Evolutionary conservation across 2,797 vertebrate genomes (phyloP).

Genomic region (Epinephelus malabaricus): DNA sequence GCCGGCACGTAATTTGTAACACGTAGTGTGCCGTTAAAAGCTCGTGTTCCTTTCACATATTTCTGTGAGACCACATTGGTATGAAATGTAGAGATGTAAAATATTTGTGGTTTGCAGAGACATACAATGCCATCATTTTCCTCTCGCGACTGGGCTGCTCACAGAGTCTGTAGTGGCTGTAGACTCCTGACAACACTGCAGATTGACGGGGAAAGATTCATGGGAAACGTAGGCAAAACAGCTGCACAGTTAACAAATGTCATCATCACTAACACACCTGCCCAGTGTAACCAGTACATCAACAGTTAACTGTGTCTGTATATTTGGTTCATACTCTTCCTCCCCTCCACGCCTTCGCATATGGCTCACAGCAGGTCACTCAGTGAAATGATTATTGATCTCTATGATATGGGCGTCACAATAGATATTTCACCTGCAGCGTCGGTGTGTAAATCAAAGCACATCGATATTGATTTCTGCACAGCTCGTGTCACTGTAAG

Average conservation of each 20-base stretch:
- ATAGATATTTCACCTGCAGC: conserved; percentile 40
- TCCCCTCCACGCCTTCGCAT: not conserved
- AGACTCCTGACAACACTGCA: not conserved
- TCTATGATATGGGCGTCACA: conserved; percentile 25
- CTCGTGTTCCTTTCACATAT: no score
- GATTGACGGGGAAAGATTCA: not conserved
- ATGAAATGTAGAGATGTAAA: no score
- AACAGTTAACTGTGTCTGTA: not conserved
- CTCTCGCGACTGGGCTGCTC: not conserved
- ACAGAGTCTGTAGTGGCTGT: not conserved
- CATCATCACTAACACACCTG: not conserved
- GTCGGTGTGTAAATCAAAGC: conserved; percentile 59
- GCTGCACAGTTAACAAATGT: not conserved
- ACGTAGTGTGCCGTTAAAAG: no score
- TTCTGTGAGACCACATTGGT: no score
- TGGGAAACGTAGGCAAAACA: not conserved
- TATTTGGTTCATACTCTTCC: not conserved
- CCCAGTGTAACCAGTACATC: not conserved
- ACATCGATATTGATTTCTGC: conserved; percentile 43
- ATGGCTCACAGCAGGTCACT: conserved; percentile 12
- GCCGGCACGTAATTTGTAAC: no score
- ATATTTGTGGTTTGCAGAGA: no score
- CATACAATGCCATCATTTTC: no score
- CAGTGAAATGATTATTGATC: conserved; percentile 44
- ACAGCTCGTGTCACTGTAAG: not conserved